These are phyloP conservation scores for Callipepla squamata DNA, from an alignment of 2,113 vertebrate genomes.

Conservation along the genomic window DNA sequence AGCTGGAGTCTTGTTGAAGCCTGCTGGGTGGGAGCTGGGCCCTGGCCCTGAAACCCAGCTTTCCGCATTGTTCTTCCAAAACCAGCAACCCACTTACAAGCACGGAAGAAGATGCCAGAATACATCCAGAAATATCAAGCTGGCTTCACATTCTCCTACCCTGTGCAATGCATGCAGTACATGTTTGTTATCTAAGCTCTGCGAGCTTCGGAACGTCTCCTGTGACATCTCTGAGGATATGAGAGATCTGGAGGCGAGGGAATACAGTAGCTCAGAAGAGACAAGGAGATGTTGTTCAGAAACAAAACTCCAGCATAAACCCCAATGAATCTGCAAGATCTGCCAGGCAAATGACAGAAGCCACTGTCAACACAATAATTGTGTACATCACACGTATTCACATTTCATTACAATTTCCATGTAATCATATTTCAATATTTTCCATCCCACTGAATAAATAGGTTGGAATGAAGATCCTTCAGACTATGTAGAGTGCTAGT, in stretches of 20 bases:
- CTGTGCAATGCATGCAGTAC: not conserved
- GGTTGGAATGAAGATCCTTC: not conserved
- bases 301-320: not conserved
- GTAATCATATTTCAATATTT: not conserved
- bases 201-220: not conserved
- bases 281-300: not conserved
- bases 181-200: not conserved
- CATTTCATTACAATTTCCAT: not conserved
- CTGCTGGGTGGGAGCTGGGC: not conserved
- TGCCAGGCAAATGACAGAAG: not conserved
- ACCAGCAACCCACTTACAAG: not conserved
- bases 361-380: not conserved
- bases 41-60: not conserved
- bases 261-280: not conserved
- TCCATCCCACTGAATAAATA: not conserved
- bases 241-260: not conserved
- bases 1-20: not conserved
- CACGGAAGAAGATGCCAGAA: not conserved
- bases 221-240: not conserved
- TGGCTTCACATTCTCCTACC: not conserved
- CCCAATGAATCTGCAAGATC: not conserved
- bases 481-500: accelerated
- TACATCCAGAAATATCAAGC: not conserved
- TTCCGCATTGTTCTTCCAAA: not conserved
- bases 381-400: accelerated